Evolutionary conservation across 2,797 vertebrate genomes (phyloP), one percentile per base, ranked within the genome.

Genomic region (Schizopygopsis malacanthus): DNA sequence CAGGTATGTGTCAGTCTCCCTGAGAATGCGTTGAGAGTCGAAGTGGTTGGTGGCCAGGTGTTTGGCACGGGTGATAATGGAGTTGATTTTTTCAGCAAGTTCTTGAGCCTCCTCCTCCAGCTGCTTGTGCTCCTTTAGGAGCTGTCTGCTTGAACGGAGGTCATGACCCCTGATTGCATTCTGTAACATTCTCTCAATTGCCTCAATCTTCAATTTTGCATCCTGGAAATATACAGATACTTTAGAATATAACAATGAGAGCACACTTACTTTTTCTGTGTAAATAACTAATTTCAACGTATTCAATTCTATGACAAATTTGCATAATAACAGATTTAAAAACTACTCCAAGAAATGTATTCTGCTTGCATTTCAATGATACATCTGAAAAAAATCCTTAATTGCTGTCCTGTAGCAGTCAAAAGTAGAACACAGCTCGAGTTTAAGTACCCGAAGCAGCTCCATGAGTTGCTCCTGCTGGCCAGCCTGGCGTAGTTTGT

Each of bases 381-480:
- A 47, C 5, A 4, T 79, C 82, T 25, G 89, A 37, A 45, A 33
- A 33, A 69, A 25, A 50, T 41, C 7, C 15, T 52, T 33, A 20
- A 81, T 1, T 52, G 56, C 39, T 20, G 22, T 76, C 20, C 25
- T 33, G 12, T 16, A 71, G 28, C 16, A 65, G 3, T 11, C 10
- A 70, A 20, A 25, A 59, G n/a, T 70, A 28, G 18, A 33, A n/a
- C 16, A 79, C 39, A 50, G 65, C 5, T 47, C 56, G 22, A 4
- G 65, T 6, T 12, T 47, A 61, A 69, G 82, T 72, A 94, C 94
- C 93, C 92, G 94, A 85, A 98, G 94, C 47, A 97, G 91, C 90
- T 96, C 96, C 95, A 96, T 97, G 79, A 98, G 95, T 89, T 97
- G 96, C 83, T 97, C 96, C 91, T 97, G 96, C 90, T 96, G 96